Base-by-base conservation (phyloP, 2,888 invertebrate genomes). In the Drosophila lacicola region DNA sequence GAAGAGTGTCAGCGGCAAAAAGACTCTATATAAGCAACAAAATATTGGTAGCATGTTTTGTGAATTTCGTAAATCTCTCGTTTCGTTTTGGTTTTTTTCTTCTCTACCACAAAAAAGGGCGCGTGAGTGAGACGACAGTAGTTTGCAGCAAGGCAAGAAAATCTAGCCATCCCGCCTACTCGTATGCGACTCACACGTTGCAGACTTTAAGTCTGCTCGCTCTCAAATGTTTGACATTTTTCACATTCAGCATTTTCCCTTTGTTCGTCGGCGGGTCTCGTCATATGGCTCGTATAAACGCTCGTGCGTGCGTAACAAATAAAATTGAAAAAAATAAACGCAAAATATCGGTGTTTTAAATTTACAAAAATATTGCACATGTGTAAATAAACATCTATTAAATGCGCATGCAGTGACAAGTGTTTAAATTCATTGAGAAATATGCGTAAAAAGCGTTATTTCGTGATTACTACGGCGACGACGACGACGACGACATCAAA, bases 201-300 rank as follows among this genome's bases (percentile, higher is more conserved):
- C 84, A 84, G 81, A 87, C 81, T 78, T 42, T 74, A 83, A 77
- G 81, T 87, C 81, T 84, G 87, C 82, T 80, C 78, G 80, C 77
- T 77, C 77, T 76, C 80, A 78, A 78, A 78, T 78, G 82, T 71
- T 75, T 87, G 71, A 78, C 84, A 82, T 87, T 82, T 82, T 88
- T 84, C 86, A 82, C 83, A 83, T 88, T 83, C 89, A 86, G 72
- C 82, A 88, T 89, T 88, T 88, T 86, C 84, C 81, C 84, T 84
- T 84, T 84, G 83, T 84, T 84, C 86, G 89, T 89, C 84, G 88
- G 86, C 84, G 84, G 85, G 79, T 85, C 84, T 89, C 88, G 87
- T 89, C 84, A 80, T 78, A 80, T 80, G 86, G 87, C 84, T 79
- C 75, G 80, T 75, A 64, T 55, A 45, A 80, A 76, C 75, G 75